Conservation (phyloP, 37 sponge, comb jelly and placozoan genomes). For the Halisarca cf. caerulea region DNA sequence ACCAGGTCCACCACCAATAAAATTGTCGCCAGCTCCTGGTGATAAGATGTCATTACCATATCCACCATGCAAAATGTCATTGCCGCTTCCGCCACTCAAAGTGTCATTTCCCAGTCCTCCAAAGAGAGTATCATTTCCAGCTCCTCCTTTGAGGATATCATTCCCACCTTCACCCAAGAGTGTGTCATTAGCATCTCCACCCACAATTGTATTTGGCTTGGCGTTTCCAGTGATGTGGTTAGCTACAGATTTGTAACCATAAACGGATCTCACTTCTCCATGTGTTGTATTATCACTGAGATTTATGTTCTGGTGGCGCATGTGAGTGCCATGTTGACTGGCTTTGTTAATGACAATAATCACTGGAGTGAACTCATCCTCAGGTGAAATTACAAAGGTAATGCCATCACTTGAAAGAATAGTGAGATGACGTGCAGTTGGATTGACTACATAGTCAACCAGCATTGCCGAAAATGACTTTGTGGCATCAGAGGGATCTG, state of each 20-base stretch:
- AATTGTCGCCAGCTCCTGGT: slow-evolving; percentile 16
- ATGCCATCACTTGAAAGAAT: background rate
- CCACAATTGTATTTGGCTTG: slow-evolving; percentile 15
- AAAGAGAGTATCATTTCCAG: slow-evolving; percentile 10
- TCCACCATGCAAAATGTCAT: background rate
- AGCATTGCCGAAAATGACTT: background rate
- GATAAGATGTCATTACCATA: slow-evolving; percentile 28
- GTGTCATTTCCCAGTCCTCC: slow-evolving; percentile 3
- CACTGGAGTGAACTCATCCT: background rate
- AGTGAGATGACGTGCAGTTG: background rate
- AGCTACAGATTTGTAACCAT: background rate
- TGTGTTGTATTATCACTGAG: background rate
- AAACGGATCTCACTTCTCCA: slow-evolving; percentile 18
- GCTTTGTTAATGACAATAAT: background rate
- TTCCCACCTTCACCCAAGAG: slow-evolving; percentile 19
- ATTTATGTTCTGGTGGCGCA: background rate
- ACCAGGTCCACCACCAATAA: slow-evolving; percentile 30
- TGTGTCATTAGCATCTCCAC: slow-evolving; percentile 11
- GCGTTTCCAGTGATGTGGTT: background rate
- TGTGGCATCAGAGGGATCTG: background rate
- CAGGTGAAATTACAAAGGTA: background rate
- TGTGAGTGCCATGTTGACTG: background rate
- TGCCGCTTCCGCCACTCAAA: slow-evolving; percentile 29
- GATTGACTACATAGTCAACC: background rate
- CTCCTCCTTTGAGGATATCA: slow-evolving; percentile 41